Conservation (phyloP, 1,140 invertebrate species). For the Bathynomus jamesi region DNA sequence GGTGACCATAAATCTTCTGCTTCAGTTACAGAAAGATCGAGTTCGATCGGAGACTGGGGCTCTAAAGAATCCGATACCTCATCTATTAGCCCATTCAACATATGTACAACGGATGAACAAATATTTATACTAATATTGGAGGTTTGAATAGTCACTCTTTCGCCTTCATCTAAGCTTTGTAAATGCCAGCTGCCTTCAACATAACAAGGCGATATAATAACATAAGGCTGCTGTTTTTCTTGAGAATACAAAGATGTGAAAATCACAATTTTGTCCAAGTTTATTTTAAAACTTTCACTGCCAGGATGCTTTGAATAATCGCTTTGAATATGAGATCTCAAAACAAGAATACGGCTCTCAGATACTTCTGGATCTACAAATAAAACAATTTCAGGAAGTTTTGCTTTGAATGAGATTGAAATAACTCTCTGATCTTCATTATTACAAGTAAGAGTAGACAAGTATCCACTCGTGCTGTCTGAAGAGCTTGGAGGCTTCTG, state of each 20-base stretch:
- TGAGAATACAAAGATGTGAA: slow-evolving; percentile 31
- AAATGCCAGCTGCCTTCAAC: slow-evolving; percentile 59
- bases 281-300: slow-evolving; percentile 29
- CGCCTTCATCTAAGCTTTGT: slow-evolving; percentile 54
- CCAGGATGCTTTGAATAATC: slow-evolving; percentile 41
- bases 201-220: slow-evolving; percentile 60
- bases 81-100: slow-evolving; percentile 51
- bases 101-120: slow-evolving; percentile 63
- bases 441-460: slow-evolving; percentile 44
- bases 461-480: slow-evolving; percentile 54
- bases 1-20: slow-evolving; percentile 64
- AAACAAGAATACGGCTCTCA: slow-evolving; percentile 62
- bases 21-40: slow-evolving; percentile 30
- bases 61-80: slow-evolving; percentile 14
- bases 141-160: slow-evolving; percentile 53
- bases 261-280: slow-evolving; percentile 17
- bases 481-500: slow-evolving; percentile 43
- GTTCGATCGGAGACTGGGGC: slow-evolving; percentile 16
- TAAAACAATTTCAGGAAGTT: slow-evolving; percentile 69
- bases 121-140: slow-evolving; percentile 63
- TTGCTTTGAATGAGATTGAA: slow-evolving; percentile 59
- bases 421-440: slow-evolving; percentile 44
- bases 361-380: slow-evolving; percentile 59
- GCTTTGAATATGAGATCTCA: slow-evolving; percentile 62
- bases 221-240: slow-evolving; percentile 37